Conservation (phyloP, 37 sponge, comb jelly and placozoan species). For the Ephydatia muelleri region DNA sequence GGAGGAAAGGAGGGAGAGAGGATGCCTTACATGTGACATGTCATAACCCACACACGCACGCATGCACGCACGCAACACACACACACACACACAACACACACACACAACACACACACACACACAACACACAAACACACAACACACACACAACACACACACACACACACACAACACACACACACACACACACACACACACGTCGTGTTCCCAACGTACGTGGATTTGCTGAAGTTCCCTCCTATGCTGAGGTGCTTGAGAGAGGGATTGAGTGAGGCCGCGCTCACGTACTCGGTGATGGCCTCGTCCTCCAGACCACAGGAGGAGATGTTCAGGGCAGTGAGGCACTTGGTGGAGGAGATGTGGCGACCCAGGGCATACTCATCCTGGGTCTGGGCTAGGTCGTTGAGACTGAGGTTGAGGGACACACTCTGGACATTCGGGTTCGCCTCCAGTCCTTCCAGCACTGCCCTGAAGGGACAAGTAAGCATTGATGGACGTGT, state of each 20-base stretch:
- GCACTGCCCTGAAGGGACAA: conserved; percentile 39
- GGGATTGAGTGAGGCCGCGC: conserved; percentile 28
- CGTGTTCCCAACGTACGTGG: not conserved
- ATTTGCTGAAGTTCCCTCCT: conserved; percentile 68
- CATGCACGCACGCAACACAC: not conserved
- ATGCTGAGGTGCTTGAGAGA: conserved; percentile 50
- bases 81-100: not conserved
- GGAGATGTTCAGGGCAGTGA: conserved; percentile 46
- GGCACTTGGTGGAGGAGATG: conserved; percentile 19
- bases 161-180: not conserved
- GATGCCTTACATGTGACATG: too few species aligned
- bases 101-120: conserved; percentile 5
- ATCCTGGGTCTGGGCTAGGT: conserved; percentile 25
- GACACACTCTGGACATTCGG: conserved; percentile 50
- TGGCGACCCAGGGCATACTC: conserved; percentile 8
- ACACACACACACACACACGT: not conserved
- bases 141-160: conserved; percentile 2
- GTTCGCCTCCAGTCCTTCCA: conserved; percentile 67
- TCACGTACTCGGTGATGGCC: conserved; percentile 20
- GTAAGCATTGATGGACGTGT: too few species aligned
- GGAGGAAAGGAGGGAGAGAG: not conserved
- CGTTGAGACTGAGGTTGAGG: conserved; percentile 61
- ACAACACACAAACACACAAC: not conserved
- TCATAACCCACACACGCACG: not conserved
- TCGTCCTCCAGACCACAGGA: conserved; percentile 31